Conservation (phyloP, 2,888 invertebrate genomes). For the Rhogogaster chlorosoma region DNA sequence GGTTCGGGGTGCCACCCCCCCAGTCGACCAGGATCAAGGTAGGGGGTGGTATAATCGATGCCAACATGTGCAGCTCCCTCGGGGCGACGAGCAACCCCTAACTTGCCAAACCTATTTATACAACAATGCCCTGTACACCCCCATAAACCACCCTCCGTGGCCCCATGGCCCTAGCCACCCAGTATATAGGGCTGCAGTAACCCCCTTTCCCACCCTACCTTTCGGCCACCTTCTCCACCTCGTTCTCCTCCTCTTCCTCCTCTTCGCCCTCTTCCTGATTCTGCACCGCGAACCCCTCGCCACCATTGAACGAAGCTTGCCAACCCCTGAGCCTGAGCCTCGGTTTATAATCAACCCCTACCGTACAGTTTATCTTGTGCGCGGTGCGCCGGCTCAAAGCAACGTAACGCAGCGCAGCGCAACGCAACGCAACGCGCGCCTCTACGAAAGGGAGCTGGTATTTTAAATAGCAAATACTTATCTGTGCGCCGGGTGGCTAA, state of each 20-base stretch:
- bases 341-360: constrained; percentile 52
- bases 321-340: constrained; percentile 27
- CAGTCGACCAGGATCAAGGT: constrained; percentile 61
- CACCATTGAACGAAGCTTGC: constrained; percentile 16
- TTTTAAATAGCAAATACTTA: constrained; percentile 76
- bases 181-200: constrained; percentile 55
- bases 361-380: constrained; percentile 74
- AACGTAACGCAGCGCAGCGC: constrained; percentile 52
- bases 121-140: constrained; percentile 77
- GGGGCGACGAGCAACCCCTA: constrained; percentile 76
- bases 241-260: neutral
- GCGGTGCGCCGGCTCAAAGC: constrained; percentile 54
- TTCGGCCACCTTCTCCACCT: constrained; percentile 32
- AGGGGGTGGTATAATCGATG: constrained; percentile 74
- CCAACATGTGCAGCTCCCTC: constrained; percentile 77
- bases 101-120: constrained; percentile 78
- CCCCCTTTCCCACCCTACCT: constrained; percentile 59
- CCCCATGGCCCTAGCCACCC: constrained; percentile 53
- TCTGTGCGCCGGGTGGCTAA: constrained; percentile 57
- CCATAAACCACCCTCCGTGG: constrained; percentile 72
- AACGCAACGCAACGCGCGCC: constrained; percentile 25
- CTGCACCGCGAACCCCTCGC: constrained; percentile 50
- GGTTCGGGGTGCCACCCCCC: constrained; percentile 42
- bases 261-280: constrained; percentile 54
- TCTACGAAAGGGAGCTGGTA: constrained; percentile 66